These are phyloP conservation scores for Campoplex capitator DNA, from an alignment of 2,888 invertebrate genomes.

Conservation along the genomic window DNA sequence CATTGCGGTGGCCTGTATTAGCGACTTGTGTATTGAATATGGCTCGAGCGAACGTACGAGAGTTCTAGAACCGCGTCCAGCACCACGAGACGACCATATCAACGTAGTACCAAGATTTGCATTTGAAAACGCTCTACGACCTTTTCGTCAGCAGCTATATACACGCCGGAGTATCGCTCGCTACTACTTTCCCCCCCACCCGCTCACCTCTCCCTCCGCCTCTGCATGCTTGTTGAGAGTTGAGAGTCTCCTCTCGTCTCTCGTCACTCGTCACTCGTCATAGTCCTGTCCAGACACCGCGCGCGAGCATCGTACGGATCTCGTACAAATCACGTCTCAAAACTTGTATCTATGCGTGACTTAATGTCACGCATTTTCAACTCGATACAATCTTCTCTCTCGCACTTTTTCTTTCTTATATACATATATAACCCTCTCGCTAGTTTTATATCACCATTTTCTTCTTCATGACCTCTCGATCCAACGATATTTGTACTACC, in stretches of 20 bases:
- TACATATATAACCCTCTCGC: neutral
- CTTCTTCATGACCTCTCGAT: constrained; percentile 33
- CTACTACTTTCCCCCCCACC: neutral
- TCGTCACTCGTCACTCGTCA: no score
- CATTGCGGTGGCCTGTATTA: constrained; percentile 23
- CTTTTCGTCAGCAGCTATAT: constrained; percentile 73
- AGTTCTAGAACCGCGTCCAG: neutral
- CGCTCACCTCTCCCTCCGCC: neutral
- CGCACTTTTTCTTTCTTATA: neutral
- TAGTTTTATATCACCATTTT: constrained; percentile 7
- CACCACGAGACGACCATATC: constrained; percentile 16
- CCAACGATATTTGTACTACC: constrained; percentile 33
- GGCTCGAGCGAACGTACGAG: constrained; percentile 31
- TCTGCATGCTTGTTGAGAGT: neutral
- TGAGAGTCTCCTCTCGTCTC: no score
- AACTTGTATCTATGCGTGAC: constrained; percentile 15
- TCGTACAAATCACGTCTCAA: constrained; percentile 19
- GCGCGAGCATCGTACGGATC: neutral
- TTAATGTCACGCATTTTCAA: constrained; percentile 28
- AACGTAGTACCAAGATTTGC: constrained; percentile 72
- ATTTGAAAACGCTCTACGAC: constrained; percentile 78
- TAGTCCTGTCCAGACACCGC: constrained; percentile 6
- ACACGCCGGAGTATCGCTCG: neutral
- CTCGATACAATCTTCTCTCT: constrained; percentile 11
- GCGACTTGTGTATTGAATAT: constrained; percentile 33